Conservation (phyloP, 2,797 vertebrate genomes). For the Semotilus atromaculatus region DNA sequence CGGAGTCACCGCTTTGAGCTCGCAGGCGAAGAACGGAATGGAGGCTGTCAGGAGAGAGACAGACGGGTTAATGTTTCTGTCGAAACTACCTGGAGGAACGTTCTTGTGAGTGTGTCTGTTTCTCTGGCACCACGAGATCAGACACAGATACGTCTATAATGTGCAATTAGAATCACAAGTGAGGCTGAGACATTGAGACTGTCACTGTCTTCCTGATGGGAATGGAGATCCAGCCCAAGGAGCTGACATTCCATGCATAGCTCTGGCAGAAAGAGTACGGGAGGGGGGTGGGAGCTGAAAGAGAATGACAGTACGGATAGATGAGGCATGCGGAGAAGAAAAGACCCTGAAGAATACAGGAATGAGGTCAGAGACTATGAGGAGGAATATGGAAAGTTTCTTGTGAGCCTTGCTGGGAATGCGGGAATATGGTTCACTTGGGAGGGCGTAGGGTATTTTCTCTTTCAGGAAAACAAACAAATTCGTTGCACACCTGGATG, state of each 20-base stretch:
- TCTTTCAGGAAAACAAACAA: background rate
- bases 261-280: constrained; percentile 47
- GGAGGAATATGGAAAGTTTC: constrained; percentile 43
- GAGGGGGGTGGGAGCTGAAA: constrained; percentile 32
- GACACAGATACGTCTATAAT: constrained; percentile 7
- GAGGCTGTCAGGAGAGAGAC: constrained; percentile 73
- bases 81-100: constrained; percentile 45
- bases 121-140: constrained; percentile 44
- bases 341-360: constrained; percentile 48
- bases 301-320: constrained; percentile 56
- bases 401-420: constrained; percentile 18
- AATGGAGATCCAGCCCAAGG: constrained; percentile 60
- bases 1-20: constrained; percentile 76
- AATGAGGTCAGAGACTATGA: constrained; percentile 39
- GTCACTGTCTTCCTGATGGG: constrained; percentile 65
- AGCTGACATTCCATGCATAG: constrained; percentile 73
- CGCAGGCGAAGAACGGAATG: constrained; percentile 82
- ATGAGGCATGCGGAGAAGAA: constrained; percentile 50
- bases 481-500: constrained; percentile 20
- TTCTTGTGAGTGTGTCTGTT: constrained; percentile 42
- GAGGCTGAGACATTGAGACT: constrained; percentile 44
- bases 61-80: constrained; percentile 15
- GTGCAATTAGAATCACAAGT: constrained; percentile 46
- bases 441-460: constrained; percentile 6
- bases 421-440: constrained; percentile 1